Percentiles rank a stretch among this genome's conserved stretches.
phyloP scores from a whole-genome alignment of 2,797 vertebrate species.

The Staurois parvus region DNA sequence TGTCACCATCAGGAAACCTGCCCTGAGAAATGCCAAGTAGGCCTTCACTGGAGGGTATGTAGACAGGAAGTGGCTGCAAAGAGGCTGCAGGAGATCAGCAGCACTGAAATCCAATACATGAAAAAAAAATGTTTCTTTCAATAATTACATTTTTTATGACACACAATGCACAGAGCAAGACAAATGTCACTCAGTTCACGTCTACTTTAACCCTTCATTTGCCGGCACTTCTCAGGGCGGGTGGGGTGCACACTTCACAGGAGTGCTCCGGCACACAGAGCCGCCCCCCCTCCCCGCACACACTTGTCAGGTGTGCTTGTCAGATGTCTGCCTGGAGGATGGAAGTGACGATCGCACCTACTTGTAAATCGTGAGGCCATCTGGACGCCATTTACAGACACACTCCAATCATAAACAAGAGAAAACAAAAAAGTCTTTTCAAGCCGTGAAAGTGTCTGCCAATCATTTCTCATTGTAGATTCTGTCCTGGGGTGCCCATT shows the following conservation, averaged over 20 bases:
- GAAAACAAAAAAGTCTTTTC: not conserved
- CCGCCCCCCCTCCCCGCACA: not conserved
- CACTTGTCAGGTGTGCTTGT: slow-evolving; percentile 31
- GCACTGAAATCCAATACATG: no score
- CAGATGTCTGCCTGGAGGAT: not conserved
- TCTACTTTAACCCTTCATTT: not conserved
- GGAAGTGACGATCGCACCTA: not conserved
- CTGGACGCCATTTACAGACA: slow-evolving; percentile 6
- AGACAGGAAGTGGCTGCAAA: no score
- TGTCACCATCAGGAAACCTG: no score
- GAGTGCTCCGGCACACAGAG: not conserved
- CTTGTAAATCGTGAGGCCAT: slow-evolving; percentile 11
- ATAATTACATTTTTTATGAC: no score
- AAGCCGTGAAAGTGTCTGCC: not conserved
- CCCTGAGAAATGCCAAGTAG: no score
- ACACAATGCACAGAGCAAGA: no score
- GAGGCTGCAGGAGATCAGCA: no score
- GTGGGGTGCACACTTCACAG: not conserved
- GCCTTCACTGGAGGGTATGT: no score
- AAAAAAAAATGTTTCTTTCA: no score
- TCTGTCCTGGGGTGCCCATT: no score
- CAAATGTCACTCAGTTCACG: no score
- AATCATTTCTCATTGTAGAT: not conserved
- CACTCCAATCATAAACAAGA: not conserved
- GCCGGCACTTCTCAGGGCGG: not conserved